A percentile compares a stretch with the other conserved stretches of the same genome.
These are phyloP conservation scores for Andrena camellia DNA, from an alignment of 2,888 invertebrate genomes.

Conservation along the genomic window DNA sequence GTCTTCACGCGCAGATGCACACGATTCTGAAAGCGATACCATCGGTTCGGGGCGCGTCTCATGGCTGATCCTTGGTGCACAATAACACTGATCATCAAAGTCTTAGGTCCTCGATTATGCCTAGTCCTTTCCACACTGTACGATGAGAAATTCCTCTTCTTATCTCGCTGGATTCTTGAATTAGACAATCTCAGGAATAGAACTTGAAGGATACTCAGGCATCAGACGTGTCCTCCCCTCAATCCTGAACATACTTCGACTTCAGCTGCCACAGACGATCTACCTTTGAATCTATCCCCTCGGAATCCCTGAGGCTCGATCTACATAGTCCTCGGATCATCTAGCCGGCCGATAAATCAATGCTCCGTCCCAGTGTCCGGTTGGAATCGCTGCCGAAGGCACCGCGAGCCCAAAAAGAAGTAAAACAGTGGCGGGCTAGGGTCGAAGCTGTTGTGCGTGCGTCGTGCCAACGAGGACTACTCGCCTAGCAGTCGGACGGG, in stretches of 20 bases:
- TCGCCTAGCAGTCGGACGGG: constrained; percentile 73
- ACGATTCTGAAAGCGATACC: constrained; percentile 23
- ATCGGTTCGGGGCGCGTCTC: constrained; percentile 21
- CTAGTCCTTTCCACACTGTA: constrained; percentile 5
- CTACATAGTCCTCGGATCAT: constrained; percentile 11
- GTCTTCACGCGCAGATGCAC: constrained; percentile 14
- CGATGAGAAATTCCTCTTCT: background rate
- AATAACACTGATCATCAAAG: constrained; percentile 33
- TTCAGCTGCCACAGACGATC: background rate
- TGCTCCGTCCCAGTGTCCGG: background rate
- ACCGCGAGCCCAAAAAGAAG: constrained; percentile 21
- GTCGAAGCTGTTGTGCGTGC: constrained; percentile 76
- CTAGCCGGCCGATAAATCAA: background rate
- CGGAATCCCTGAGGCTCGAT: background rate
- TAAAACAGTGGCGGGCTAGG: constrained; percentile 41
- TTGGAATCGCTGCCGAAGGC: constrained; percentile 9
- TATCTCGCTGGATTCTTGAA: background rate
- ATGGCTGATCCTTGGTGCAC: constrained; percentile 30
- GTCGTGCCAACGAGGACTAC: constrained; percentile 82
- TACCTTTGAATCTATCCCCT: constrained; percentile 2
- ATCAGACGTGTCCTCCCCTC: background rate
- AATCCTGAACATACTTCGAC: constrained; percentile 5
- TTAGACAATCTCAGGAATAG: too few species aligned
- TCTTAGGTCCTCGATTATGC: background rate
- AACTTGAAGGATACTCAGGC: too few species aligned